These are phyloP conservation scores for Athrips mouffetella DNA, from an alignment of 2,888 invertebrate genomes.

Conservation along the genomic window DNA sequence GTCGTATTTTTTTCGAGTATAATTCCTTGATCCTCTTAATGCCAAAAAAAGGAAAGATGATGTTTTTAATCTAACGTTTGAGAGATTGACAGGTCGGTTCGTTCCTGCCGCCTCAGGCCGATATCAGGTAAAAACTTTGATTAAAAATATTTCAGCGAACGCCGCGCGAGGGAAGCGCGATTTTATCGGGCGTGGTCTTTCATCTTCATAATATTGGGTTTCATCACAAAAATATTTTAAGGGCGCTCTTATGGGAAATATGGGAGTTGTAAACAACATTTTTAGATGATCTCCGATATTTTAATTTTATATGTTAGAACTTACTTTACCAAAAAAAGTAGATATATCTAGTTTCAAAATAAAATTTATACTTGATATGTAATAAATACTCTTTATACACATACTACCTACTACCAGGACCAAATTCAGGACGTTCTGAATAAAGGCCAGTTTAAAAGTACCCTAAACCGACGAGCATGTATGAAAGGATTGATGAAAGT, in stretches of 20 bases:
- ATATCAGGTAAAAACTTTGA: conserved; percentile 74
- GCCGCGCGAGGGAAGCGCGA: conserved; percentile 45
- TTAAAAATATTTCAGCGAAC: conserved; percentile 76
- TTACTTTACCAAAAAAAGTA: too few species aligned
- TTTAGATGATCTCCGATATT: too few species aligned
- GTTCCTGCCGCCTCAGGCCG: conserved; percentile 49
- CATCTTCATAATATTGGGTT: conserved; percentile 28
- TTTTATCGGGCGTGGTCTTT: conserved; percentile 45
- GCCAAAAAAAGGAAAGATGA: conserved; percentile 70
- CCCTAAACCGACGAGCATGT: too few species aligned
- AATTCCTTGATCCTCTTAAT: conserved; percentile 73
- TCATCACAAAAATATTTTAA: conserved; percentile 24
- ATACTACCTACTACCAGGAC: too few species aligned
- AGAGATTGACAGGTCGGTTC: conserved; percentile 76
- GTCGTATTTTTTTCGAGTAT: conserved; percentile 41
- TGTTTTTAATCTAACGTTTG: conserved; percentile 76
- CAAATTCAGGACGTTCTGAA: too few species aligned
- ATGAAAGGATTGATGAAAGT: too few species aligned
- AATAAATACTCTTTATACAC: too few species aligned
- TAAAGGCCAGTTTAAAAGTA: too few species aligned
- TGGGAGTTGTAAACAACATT: too few species aligned
- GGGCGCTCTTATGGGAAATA: conserved; percentile 26
- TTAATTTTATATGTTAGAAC: too few species aligned
- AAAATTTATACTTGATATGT: too few species aligned
- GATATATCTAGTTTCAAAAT: too few species aligned